Base-by-base conservation (phyloP, 2,797 vertebrate species). In the Muscicapa comitata region DNA sequence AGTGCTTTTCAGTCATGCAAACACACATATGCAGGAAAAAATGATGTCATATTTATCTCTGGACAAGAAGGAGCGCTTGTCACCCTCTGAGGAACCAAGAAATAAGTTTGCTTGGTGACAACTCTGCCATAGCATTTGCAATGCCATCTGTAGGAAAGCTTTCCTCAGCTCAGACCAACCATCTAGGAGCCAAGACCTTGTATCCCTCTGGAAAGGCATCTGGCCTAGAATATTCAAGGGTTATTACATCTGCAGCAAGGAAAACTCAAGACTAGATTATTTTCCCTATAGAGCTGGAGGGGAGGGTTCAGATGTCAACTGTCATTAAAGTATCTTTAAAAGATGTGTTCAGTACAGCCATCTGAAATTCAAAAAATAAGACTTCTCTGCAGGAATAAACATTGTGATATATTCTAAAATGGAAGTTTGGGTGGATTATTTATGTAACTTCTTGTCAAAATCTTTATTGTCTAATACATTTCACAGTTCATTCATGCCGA, bases 401-500 rank as follows among this genome's bases (percentile, higher is more conserved):
- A 77, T 25, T 12, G 7, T 10, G 35, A 37, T 71, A 14, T 7
- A 59, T 84, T 86, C 78, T 50, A 7, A 82, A 92, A 85, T 55
- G 13, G 33, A 87, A 81, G 28, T 37, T 29, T 37, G 8, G 9
- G 17, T 37, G 9, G 3, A 3, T 10, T 42, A 62, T 59, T 78
- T 31, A 68, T 42, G 45, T 53, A 91, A 58, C 26, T 81, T 73
- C 57, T 68, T 51, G 72, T 87, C 70, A 88, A 82, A 91, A 88
- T 20, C 54, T 74, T 76, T 15, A 38, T 53, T 68, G 51, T 89
- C 50, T 47, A 81, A 85, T 20, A 79, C 16, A 68, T 96, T 88
- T 93, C 91, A 76, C 42, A 80, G 47, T 77, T 92, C 38, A 51
- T 66, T 91, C 57, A 71, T 24, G 48, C 76, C 43, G 37, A 82